Conservation (phyloP, 2,113 vertebrate genomes). For the Calcarius ornatus region DNA sequence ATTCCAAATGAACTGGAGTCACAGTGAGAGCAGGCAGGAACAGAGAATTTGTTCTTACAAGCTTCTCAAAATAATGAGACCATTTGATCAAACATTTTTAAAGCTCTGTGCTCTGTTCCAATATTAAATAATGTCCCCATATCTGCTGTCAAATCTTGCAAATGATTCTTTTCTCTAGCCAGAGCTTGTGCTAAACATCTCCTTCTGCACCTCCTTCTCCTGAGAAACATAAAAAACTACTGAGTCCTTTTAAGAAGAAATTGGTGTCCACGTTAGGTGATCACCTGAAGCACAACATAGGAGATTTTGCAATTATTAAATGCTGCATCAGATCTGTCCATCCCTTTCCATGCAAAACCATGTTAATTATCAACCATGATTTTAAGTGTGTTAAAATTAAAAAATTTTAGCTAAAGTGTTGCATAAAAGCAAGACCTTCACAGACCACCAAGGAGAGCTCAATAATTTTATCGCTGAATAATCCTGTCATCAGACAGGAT, state of each 20-base stretch:
- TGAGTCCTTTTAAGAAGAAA: not conserved
- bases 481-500: not conserved
- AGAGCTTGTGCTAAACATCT: not conserved
- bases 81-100: not conserved
- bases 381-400: not conserved
- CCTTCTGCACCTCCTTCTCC: not conserved
- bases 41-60: not conserved
- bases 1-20: not conserved
- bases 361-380: not conserved
- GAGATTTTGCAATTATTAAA: not conserved
- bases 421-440: not conserved
- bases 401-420: not conserved
- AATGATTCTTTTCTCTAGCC: not conserved
- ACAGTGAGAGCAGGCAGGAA: not conserved
- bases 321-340: not conserved
- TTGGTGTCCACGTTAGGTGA: not conserved
- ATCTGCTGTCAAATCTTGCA: not conserved
- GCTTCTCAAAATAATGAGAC: not conserved
- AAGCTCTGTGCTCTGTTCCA: not conserved
- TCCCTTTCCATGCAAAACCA: not conserved
- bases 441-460: slow-evolving; percentile 12
- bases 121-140: not conserved
- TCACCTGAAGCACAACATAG: not conserved
- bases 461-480: not conserved
- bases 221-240: not conserved